A percentile compares a stretch with the other conserved stretches of the same genome.
Evolutionary conservation across 1,140 invertebrate species (phyloP).

Genomic region (Meloidogyne exigua): DNA sequence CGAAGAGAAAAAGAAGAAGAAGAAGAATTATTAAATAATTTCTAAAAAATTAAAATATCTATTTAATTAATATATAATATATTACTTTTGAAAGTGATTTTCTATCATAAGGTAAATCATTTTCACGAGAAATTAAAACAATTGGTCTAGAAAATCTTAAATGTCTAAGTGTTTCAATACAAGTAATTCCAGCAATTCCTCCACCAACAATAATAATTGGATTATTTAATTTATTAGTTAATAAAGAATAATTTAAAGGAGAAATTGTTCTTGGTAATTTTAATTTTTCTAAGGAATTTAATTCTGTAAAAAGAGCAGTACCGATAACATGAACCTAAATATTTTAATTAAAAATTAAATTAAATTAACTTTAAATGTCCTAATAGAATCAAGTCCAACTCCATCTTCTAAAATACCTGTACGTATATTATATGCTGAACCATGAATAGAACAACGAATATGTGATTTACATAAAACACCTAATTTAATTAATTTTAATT

Average conservation of each 20-base stretch:
- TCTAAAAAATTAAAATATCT: constrained; percentile 4
- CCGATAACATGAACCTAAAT: background rate
- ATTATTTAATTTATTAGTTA: background rate
- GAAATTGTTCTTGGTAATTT: background rate
- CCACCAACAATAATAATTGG: constrained; percentile 10
- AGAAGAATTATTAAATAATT: constrained; percentile 7
- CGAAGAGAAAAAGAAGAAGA: background rate
- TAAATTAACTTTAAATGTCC: background rate
- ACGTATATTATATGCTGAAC: background rate
- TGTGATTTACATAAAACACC: constrained; percentile 15
- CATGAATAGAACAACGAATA: constrained; percentile 11
- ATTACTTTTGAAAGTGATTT: constrained; percentile 12
- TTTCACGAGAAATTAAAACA: constrained; percentile 9
- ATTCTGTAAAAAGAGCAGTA: constrained; percentile 11
- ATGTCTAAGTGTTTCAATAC: constrained; percentile 18
- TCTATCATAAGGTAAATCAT: constrained; percentile 11
- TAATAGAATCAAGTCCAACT: background rate
- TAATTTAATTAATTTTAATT: background rate
- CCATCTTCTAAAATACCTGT: constrained; percentile 1
- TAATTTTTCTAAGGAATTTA: background rate
- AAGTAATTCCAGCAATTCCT: constrained; percentile 24
- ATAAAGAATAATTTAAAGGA: background rate
- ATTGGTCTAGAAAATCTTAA: constrained; percentile 4
- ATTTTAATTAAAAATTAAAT: background rate
- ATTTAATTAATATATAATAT: background rate